Evolutionary conservation across 2,797 vertebrate genomes (phyloP), one percentile per base, ranked within the genome.

Genomic region (Alfaro cultratus): DNA sequence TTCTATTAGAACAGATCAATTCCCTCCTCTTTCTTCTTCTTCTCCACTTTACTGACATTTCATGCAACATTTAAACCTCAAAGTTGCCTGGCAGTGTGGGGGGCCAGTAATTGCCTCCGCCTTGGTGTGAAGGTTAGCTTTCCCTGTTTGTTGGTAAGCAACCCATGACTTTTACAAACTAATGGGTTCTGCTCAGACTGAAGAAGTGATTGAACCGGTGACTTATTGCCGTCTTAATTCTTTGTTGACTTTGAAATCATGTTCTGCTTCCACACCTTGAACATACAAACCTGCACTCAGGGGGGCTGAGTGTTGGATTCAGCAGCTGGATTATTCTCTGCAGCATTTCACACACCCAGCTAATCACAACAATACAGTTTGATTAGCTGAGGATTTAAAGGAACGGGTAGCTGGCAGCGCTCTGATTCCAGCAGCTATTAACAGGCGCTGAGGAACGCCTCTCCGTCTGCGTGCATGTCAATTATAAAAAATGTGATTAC

Each of bases 401-500:
- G 85, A 87, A 78, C 81, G 80, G 80, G 75, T 86, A 87, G 82
- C 83, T 55, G 53, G 77, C 88, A 86, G 85, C 71, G 74, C 64
- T 81, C 88, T 87, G 90, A 84, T 83, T 86, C 70, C 49, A 76
- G 80, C 85, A 73, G 84, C 89, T 91, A 89, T 93, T 93, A 92
- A 86, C 79, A 62, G 29, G 88, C 83, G 90, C 92, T 87, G 18
- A 83, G 83, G 87, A 84, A 74, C 70, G 68, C 89, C 93, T 64
- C 26, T 70, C 87, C 91, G 91, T 94, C 90, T 89, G 80, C 49
- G 73, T 88, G 92, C 89, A 87, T 76, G 87, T 92, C 93, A 91
- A 86, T 94, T 94, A 91, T 85, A 88, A 92, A 67, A 92, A 92
- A 93, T 89, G 83, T 71, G 83, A 94, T 94, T 94, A 93, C 79